phyloP scores from a whole-genome alignment of 2,113 vertebrate species.

The Otus sunia region DNA sequence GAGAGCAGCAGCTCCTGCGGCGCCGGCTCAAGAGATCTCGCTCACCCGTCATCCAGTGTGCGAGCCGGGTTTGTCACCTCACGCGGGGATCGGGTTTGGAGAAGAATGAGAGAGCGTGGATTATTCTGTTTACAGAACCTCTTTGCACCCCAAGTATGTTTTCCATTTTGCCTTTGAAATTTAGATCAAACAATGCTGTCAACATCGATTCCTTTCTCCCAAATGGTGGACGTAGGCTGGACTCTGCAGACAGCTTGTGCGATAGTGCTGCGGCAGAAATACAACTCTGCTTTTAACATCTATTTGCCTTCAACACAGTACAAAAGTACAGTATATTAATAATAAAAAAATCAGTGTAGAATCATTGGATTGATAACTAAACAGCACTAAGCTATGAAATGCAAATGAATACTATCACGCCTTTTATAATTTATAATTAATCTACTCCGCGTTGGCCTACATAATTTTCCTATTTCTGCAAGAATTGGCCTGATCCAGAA shows the following conservation, averaged over 20 bases:
- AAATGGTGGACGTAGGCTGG: neutral
- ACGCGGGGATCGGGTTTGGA: rapidly evolving
- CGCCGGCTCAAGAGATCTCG: rapidly evolving
- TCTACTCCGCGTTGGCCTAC: neutral
- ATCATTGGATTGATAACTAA: neutral
- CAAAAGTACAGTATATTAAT: neutral
- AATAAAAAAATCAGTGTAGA: neutral
- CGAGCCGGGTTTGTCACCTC: neutral
- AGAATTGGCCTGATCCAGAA: neutral
- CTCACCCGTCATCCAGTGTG: neutral
- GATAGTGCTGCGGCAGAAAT: neutral
- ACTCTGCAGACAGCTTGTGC: neutral
- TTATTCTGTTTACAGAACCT: neutral
- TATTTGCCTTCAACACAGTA: neutral
- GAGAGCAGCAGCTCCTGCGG: neutral
- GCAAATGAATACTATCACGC: neutral
- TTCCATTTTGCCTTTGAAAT: conserved; percentile 11
- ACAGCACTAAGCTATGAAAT: neutral
- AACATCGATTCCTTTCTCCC: neutral
- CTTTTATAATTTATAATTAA: neutral
- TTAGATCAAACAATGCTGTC: neutral
- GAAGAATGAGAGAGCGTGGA: neutral
- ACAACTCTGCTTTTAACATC: neutral
- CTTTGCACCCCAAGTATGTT: neutral
- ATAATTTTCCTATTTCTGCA: neutral